Percentiles rank a stretch among this genome's conserved stretches.
Evolutionary conservation across 2,797 vertebrate genomes (phyloP).

Genomic region (Phataginus tetradactyla): DNA sequence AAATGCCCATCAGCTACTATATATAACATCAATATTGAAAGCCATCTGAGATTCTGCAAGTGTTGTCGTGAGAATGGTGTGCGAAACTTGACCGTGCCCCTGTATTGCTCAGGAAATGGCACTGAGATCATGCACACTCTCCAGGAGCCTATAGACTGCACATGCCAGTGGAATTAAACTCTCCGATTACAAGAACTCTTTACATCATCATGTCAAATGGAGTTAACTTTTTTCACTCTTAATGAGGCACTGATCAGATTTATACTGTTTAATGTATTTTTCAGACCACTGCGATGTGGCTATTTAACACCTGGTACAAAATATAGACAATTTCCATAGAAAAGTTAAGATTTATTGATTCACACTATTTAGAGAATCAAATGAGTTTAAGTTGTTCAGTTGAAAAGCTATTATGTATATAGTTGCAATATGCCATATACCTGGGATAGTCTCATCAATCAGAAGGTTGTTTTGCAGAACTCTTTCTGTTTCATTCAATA

Average conservation of each 20-base stretch:
- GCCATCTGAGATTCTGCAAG: conserved; percentile 97
- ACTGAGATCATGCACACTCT: conserved; percentile 93
- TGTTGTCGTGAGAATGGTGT: conserved; percentile 96
- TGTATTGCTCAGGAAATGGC: conserved; percentile 95
- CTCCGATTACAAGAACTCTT: not conserved
- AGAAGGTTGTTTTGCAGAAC: conserved; percentile 41
- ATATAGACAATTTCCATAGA: not conserved
- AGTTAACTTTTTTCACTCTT: not conserved
- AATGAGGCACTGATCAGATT: conserved; percentile 36
- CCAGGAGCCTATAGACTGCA: conserved; percentile 96
- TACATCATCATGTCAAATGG: not conserved
- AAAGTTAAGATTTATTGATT: not conserved
- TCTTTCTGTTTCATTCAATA: conserved; percentile 17
- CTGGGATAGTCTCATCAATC: not conserved
- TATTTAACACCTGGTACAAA: not conserved
- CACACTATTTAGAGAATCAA: conserved; percentile 45
- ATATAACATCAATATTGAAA: conserved; percentile 99
- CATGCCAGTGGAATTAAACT: conserved; percentile 96
- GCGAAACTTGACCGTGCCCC: conserved; percentile 91
- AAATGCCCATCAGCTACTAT: conserved; percentile 99
- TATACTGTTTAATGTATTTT: not conserved
- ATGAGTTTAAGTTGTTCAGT: conserved; percentile 13
- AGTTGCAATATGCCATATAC: not conserved
- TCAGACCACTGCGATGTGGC: not conserved
- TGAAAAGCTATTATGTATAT: conserved; percentile 44